Evolutionary conservation across 2,797 vertebrate species (phyloP).

Genomic region (Parauchenoglanis ngamensis): DNA sequence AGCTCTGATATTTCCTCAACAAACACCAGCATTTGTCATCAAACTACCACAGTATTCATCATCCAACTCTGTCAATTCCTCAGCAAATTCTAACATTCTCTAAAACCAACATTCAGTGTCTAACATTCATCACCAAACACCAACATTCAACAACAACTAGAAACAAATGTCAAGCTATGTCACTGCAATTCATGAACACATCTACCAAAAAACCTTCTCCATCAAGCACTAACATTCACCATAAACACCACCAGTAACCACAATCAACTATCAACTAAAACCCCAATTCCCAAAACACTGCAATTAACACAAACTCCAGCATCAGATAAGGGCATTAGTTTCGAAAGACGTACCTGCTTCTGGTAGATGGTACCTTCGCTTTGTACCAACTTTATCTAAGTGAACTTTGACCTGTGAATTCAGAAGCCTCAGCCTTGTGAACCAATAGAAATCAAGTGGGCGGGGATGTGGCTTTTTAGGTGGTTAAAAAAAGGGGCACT

Average conservation of each 20-base stretch:
- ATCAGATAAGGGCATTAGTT: not conserved
- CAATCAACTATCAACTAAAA: not conserved
- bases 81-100: not conserved
- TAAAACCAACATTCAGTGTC: not conserved
- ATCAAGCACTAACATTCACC: not conserved
- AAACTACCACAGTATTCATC: not conserved
- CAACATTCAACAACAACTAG: not conserved
- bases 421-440: not conserved
- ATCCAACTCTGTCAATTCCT: no score
- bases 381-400: not conserved
- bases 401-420: not conserved
- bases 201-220: no score
- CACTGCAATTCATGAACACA: not conserved
- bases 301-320: not conserved
- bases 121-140: not conserved
- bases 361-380: not conserved
- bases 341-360: not conserved
- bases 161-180: not conserved
- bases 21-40: not conserved
- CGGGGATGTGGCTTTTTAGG: not conserved
- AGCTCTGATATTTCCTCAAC: not conserved
- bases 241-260: not conserved
- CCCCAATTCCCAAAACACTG: not conserved
- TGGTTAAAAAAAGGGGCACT: not conserved
- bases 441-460: not conserved